These are phyloP conservation scores for Chorisops tibialis DNA, from an alignment of 2,888 invertebrate genomes.

Conservation along the genomic window DNA sequence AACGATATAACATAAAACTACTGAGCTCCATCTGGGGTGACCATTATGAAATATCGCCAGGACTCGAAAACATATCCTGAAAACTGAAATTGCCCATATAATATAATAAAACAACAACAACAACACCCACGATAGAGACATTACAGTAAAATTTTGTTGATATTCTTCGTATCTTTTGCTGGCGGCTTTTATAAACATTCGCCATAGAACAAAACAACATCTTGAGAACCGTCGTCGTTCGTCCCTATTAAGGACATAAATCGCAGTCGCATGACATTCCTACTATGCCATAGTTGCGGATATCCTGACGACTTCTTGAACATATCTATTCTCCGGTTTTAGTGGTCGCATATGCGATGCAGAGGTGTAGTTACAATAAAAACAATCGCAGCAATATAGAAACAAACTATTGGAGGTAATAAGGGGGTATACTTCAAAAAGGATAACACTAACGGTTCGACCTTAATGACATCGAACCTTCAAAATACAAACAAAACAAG, in stretches of 20 bases:
- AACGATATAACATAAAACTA: too few species aligned
- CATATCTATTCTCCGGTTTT: too few species aligned
- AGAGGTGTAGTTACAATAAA: constrained; percentile 28
- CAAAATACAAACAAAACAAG: constrained; percentile 13
- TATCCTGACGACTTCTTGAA: neutral
- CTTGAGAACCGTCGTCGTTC: neutral
- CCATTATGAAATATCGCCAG: too few species aligned
- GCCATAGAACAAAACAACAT: constrained; percentile 12
- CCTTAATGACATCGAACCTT: constrained; percentile 10
- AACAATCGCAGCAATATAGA: constrained; percentile 25
- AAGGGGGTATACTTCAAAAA: constrained; percentile 18
- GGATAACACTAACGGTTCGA: constrained; percentile 13
- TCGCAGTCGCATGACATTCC: constrained; percentile 20
- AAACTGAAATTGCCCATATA: constrained; percentile 17
- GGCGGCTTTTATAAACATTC: neutral
- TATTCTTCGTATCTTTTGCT: neutral
- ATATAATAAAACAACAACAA: constrained; percentile 1
- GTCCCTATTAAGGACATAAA: constrained; percentile 16
- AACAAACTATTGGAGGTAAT: constrained; percentile 29
- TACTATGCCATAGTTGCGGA: neutral
- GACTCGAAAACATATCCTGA: constrained; percentile 1
- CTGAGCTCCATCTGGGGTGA: too few species aligned
- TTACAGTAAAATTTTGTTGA: constrained; percentile 33
- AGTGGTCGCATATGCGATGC: constrained; percentile 2
- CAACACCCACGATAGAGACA: constrained; percentile 23